These are phyloP conservation scores for Phallusia fumigata DNA, from an alignment of 23 tunicate species.

Conservation along the genomic window DNA sequence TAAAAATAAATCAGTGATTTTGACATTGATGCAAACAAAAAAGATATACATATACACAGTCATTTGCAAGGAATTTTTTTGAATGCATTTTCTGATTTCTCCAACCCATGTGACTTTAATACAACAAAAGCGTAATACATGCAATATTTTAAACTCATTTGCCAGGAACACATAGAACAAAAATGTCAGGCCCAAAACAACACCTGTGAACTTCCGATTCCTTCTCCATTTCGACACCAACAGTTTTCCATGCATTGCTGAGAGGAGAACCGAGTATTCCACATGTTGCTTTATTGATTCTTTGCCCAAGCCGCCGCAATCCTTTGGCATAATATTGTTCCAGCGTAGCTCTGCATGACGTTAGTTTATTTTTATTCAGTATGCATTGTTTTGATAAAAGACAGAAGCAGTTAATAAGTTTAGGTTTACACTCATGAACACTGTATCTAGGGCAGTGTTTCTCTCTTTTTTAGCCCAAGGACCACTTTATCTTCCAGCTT, in stretches of 20 bases:
- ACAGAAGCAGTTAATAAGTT: too few relatives aligned
- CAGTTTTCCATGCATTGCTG: conserved; percentile 72
- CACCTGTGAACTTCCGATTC: conserved; percentile 63
- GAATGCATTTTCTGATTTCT: too few relatives aligned
- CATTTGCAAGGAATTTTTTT: too few relatives aligned
- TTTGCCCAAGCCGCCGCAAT: conserved; percentile 58
- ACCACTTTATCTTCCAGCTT: too few relatives aligned
- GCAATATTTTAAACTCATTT: background rate
- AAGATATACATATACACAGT: background rate
- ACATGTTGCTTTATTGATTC: conserved; percentile 62
- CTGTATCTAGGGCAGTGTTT: too few relatives aligned
- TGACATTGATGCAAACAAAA: background rate
- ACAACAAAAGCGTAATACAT: too few relatives aligned
- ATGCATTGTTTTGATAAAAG: background rate
- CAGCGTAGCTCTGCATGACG: conserved; percentile 44
- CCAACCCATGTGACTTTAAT: too few relatives aligned
- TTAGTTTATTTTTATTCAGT: too few relatives aligned
- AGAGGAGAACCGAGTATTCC: conserved; percentile 34
- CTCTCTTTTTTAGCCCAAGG: too few relatives aligned
- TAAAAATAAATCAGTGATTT: background rate
- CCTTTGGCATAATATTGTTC: conserved; percentile 74
- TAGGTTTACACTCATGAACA: too few relatives aligned
- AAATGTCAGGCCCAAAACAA: background rate
- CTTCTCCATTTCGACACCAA: conserved; percentile 81
- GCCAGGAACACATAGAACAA: background rate